A percentile compares a stretch with the other conserved stretches of the same genome.
These are phyloP conservation scores for Acromyrmex charruanus DNA, from an alignment of 1,140 invertebrate genomes.

Conservation along the genomic window DNA sequence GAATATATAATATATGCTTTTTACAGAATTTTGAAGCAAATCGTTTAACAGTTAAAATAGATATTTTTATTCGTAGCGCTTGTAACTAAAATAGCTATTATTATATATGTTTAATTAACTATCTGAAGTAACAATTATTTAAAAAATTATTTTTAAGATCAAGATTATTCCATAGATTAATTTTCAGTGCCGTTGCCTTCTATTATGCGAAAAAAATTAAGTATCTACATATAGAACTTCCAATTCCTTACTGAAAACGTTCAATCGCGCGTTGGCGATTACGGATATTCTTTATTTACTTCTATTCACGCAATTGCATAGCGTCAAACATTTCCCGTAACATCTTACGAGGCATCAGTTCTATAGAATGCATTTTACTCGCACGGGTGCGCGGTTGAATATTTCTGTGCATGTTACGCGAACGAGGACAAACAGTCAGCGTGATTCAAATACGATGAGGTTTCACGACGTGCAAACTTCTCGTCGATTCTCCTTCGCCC, in stretches of 20 bases:
- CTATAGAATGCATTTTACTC: constrained; percentile 34
- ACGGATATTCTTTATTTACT: constrained; percentile 38
- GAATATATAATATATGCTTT: constrained; percentile 17
- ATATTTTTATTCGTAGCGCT: constrained; percentile 6
- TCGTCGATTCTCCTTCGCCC: constrained; percentile 63
- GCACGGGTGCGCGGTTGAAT: not conserved
- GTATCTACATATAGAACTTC: not conserved
- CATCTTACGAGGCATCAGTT: constrained; percentile 21
- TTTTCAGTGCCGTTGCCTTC: not conserved
- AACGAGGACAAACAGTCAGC: constrained; percentile 58
- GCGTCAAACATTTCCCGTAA: constrained; percentile 27
- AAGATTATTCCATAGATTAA: not conserved
- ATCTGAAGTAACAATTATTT: not conserved
- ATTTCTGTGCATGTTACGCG: constrained; percentile 52
- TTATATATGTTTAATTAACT: not conserved
- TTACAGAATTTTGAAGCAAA: constrained; percentile 7
- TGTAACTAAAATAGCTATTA: not conserved
- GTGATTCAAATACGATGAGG: constrained; percentile 69
- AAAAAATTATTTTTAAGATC: not conserved
- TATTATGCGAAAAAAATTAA: not conserved
- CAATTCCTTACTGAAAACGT: not conserved
- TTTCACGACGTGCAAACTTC: constrained; percentile 67
- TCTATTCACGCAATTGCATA: not conserved
- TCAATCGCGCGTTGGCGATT: not conserved
- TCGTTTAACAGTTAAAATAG: constrained; percentile 6